These are phyloP conservation scores for Saccopteryx bilineata DNA, from an alignment of 2,113 vertebrate species.

Conservation along the genomic window DNA sequence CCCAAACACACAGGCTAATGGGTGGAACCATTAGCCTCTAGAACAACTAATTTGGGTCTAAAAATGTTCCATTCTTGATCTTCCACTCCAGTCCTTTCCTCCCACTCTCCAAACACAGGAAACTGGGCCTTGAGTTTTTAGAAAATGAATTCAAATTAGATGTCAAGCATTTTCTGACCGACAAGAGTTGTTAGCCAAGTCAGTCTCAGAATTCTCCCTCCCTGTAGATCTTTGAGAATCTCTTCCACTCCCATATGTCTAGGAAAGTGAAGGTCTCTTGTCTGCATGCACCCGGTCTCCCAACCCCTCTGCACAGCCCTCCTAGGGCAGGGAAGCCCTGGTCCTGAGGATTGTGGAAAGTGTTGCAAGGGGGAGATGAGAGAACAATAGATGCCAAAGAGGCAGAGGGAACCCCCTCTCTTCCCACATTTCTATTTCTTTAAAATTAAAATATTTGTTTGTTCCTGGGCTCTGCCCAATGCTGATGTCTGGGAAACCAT, in stretches of 20 bases:
- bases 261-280: background rate
- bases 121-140: constrained; percentile 30
- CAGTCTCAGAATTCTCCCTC: background rate
- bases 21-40: background rate
- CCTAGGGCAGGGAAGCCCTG: background rate
- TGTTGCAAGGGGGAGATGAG: background rate
- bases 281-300: background rate
- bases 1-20: background rate
- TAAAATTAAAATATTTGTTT: constrained; percentile 78
- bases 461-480: constrained; percentile 61
- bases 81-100: background rate
- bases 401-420: background rate
- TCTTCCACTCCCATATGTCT: background rate
- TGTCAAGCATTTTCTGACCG: background rate
- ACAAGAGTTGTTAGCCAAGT: background rate
- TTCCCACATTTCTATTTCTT: constrained; percentile 33
- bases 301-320: background rate
- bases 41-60: constrained; percentile 38
- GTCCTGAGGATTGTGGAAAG: constrained; percentile 18
- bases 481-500: constrained; percentile 64
- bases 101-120: background rate
- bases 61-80: background rate
- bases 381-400: constrained; percentile 4
- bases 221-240: constrained; percentile 8
- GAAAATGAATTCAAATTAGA: constrained; percentile 32